Percentiles rank a stretch among this genome's conserved stretches.
These are phyloP conservation scores for Scaeva pyrastri DNA, from an alignment of 2,888 invertebrate genomes.

Conservation along the genomic window DNA sequence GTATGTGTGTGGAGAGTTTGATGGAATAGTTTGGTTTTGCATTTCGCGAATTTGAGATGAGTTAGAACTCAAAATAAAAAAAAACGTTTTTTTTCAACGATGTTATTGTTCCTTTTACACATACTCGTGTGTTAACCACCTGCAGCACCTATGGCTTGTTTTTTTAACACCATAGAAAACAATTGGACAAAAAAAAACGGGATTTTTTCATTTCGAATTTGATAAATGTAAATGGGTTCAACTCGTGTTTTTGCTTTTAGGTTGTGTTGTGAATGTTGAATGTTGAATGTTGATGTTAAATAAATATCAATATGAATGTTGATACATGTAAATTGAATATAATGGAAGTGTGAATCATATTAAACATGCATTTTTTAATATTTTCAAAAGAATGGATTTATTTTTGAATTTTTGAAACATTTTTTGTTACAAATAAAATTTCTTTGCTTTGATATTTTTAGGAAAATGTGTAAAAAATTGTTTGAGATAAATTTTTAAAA, in stretches of 20 bases:
- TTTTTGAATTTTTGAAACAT: too few relatives aligned
- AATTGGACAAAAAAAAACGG: not conserved
- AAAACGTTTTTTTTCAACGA: slow-evolving; percentile 2
- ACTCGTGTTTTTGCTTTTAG: not conserved
- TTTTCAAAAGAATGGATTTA: too few relatives aligned
- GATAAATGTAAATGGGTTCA: not conserved
- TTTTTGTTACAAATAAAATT: too few relatives aligned
- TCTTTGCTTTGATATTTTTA: too few relatives aligned
- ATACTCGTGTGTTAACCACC: not conserved
- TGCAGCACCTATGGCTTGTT: not conserved
- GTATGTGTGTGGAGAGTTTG: slow-evolving; percentile 13
- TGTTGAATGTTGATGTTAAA: not conserved
- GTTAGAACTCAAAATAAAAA: not conserved
- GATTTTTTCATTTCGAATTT: not conserved
- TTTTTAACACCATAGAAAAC: slow-evolving; percentile 2
- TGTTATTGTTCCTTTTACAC: not conserved
- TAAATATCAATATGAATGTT: not conserved
- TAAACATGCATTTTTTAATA: not conserved
- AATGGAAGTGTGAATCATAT: not conserved
- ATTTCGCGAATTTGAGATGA: slow-evolving; percentile 6
- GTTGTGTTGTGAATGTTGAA: not conserved
- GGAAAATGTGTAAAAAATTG: too few relatives aligned
- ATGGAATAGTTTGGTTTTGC: slow-evolving; percentile 22
- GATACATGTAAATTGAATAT: not conserved
- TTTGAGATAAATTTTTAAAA: too few relatives aligned